A percentile compares a stretch with the other conserved stretches of the same genome.
phyloP scores from a whole-genome alignment of 1,140 invertebrate species.

The Pissodes strobi region DNA sequence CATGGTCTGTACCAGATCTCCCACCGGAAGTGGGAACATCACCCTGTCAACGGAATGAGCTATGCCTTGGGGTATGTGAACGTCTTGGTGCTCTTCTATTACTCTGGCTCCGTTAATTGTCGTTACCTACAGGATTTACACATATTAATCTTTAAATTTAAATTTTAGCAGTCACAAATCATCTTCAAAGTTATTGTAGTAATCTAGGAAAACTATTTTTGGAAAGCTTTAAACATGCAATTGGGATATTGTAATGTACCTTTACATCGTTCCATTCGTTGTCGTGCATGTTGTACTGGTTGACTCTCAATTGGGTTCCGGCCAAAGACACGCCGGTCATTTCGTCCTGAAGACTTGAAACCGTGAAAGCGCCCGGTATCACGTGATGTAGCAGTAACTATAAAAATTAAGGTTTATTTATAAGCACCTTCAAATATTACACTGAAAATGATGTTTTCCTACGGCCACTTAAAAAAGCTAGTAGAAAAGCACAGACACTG shows the following conservation, averaged over 20 bases:
- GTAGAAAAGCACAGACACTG: too few species aligned
- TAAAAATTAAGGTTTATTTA: neutral
- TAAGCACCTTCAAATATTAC: too few species aligned
- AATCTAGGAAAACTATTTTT: too few species aligned
- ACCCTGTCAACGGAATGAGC: conserved; percentile 86
- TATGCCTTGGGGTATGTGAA: conserved; percentile 80
- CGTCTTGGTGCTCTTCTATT: conserved; percentile 77
- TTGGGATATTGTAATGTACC: conserved; percentile 57
- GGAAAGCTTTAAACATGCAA: too few species aligned
- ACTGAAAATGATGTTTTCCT: too few species aligned
- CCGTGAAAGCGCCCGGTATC: conserved; percentile 79
- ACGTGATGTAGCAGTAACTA: conserved; percentile 82
- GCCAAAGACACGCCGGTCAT: conserved; percentile 87
- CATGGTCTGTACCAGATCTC: conserved; percentile 78
- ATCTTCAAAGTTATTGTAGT: too few species aligned
- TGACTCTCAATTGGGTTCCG: conserved; percentile 80
- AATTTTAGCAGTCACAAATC: too few species aligned
- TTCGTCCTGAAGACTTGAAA: conserved; percentile 76
- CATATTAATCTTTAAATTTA: too few species aligned
- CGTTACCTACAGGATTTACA: too few species aligned
- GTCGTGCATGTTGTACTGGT: conserved; percentile 83
- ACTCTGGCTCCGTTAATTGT: conserved; percentile 84
- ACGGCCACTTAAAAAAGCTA: too few species aligned
- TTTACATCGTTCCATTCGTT: conserved; percentile 83
- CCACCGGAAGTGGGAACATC: conserved; percentile 84